Conservation (phyloP, 2,113 vertebrate species). For the Gymnarchus niloticus region DNA sequence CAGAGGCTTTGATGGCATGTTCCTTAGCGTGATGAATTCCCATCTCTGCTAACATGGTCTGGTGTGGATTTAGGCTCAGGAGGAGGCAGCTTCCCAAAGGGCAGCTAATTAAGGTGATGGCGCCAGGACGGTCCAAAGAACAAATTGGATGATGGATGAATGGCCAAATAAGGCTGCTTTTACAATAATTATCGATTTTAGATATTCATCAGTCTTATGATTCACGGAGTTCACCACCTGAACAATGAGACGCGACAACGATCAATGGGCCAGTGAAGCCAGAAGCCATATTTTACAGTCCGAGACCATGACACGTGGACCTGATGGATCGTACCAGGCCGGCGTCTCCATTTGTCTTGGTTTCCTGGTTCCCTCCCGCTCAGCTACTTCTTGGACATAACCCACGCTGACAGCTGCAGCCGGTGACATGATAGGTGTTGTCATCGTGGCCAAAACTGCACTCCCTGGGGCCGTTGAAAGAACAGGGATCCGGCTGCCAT, state of each 20-base stretch:
- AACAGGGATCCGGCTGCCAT: neutral
- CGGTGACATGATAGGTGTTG: conserved; percentile 15
- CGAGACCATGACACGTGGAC: neutral
- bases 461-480: neutral
- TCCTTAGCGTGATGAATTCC: conserved; percentile 16
- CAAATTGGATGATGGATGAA: conserved; percentile 17
- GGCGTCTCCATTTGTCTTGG: neutral
- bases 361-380: neutral
- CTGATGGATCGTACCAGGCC: neutral
- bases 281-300: neutral
- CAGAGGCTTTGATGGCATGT: neutral
- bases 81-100: neutral
- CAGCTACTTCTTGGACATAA: neutral
- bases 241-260: neutral
- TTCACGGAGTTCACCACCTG: neutral
- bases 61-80: neutral
- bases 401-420: neutral
- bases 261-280: neutral
- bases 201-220: conserved; percentile 14
- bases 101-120: conserved; percentile 7
- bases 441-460: neutral
- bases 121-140: too few species aligned
- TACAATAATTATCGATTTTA: conserved; percentile 26
- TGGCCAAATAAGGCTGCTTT: conserved; percentile 20
- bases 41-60: neutral